A percentile compares a stretch with the other conserved stretches of the same genome.
Evolutionary conservation across 2,797 vertebrate species (phyloP).

Genomic region (Caiman crocodilus): DNA sequence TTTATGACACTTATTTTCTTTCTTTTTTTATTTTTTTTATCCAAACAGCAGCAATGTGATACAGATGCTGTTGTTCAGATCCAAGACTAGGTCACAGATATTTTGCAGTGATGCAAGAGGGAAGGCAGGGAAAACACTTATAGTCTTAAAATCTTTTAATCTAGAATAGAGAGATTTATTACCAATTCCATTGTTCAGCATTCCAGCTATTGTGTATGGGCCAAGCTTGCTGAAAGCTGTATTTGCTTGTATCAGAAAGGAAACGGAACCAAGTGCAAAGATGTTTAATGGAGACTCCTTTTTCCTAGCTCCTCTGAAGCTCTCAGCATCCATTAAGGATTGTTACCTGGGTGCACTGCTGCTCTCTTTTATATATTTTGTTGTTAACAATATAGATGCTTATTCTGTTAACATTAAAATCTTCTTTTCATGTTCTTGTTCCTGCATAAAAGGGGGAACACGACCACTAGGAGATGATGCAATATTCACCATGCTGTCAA

Average conservation of each 20-base stretch:
- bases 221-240: neutral
- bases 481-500: neutral
- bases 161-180: neutral
- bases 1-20: no score
- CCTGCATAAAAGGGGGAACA: neutral
- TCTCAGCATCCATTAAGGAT: neutral
- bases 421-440: neutral
- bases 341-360: neutral
- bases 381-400: neutral
- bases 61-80: no score
- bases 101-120: no score
- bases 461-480: neutral
- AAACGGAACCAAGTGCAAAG: neutral
- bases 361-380: neutral
- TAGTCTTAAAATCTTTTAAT: neutral
- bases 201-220: neutral
- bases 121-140: no score
- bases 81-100: no score
- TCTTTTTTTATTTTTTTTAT: no score
- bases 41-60: no score
- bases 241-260: neutral
- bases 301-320: neutral
- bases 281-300: neutral
- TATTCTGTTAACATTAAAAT: neutral
- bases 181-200: neutral